phyloP scores from a whole-genome alignment of 2,113 vertebrate genomes.

The Pandion haliaetus region DNA sequence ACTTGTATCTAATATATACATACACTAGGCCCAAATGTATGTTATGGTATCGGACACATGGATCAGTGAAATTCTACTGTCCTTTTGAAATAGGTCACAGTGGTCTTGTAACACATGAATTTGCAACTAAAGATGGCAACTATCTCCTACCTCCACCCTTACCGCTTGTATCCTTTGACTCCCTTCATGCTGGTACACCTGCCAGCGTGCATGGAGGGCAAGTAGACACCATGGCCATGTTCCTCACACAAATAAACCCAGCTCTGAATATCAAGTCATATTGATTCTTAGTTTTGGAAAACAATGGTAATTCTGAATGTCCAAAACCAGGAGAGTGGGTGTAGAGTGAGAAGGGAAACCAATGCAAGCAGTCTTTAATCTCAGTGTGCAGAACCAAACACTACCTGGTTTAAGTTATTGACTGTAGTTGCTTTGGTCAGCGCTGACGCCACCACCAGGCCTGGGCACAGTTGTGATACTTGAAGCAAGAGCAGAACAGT shows the following conservation, averaged over 20 bases:
- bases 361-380: neutral
- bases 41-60: no score
- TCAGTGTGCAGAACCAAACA: accelerated
- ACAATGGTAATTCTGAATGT: neutral
- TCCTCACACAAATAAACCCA: neutral
- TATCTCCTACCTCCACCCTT: neutral
- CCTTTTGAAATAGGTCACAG: neutral
- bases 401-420: accelerated
- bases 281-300: neutral
- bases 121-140: neutral
- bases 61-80: accelerated
- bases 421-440: accelerated
- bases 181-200: neutral
- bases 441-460: accelerated
- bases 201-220: accelerated
- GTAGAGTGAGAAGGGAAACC: neutral
- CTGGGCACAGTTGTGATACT: accelerated
- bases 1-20: neutral
- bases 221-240: accelerated
- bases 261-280: accelerated
- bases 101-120: neutral
- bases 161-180: neutral
- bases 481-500: accelerated
- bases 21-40: neutral
- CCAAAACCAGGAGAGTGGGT: neutral